These are phyloP conservation scores for Trissolcus brochymenae DNA, from an alignment of 2,888 invertebrate genomes.

Conservation along the genomic window DNA sequence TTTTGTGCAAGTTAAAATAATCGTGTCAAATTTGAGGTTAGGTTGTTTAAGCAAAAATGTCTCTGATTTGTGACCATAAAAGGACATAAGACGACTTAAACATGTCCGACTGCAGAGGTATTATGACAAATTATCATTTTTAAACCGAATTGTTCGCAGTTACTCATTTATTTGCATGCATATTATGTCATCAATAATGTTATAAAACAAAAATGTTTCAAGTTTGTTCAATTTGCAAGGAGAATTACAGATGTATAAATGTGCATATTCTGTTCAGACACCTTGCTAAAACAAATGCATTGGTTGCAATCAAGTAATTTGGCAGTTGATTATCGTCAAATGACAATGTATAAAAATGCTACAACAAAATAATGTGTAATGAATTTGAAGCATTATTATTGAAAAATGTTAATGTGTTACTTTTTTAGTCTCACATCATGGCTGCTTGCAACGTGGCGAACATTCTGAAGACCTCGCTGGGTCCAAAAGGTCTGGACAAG, in stretches of 20 bases:
- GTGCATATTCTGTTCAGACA: constrained; percentile 63
- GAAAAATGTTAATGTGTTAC: not conserved
- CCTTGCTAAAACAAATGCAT: constrained; percentile 59
- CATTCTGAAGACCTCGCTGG: constrained; percentile 94
- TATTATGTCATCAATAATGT: too few species aligned
- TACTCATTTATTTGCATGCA: too few species aligned
- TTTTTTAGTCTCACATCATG: constrained; percentile 94
- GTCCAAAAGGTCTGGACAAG: constrained; percentile 98
- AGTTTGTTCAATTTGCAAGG: constrained; percentile 51
- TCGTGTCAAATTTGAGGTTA: not conserved
- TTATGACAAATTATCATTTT: too few species aligned
- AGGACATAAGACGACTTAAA: constrained; percentile 30
- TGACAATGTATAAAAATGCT: not conserved
- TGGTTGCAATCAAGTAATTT: not conserved
- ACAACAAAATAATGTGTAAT: not conserved
- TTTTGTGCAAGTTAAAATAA: not conserved
- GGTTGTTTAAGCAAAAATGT: not conserved
- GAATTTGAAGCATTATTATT: not conserved
- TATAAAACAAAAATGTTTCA: too few species aligned
- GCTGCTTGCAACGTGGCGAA: constrained; percentile 96
- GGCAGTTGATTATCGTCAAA: not conserved
- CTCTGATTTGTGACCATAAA: constrained; percentile 37
- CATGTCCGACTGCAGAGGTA: constrained; percentile 7
- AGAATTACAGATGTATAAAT: constrained; percentile 63
- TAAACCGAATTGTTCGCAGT: too few species aligned